phyloP scores from a whole-genome alignment of 2,888 invertebrate genomes.

The Oscheius sp. region DNA sequence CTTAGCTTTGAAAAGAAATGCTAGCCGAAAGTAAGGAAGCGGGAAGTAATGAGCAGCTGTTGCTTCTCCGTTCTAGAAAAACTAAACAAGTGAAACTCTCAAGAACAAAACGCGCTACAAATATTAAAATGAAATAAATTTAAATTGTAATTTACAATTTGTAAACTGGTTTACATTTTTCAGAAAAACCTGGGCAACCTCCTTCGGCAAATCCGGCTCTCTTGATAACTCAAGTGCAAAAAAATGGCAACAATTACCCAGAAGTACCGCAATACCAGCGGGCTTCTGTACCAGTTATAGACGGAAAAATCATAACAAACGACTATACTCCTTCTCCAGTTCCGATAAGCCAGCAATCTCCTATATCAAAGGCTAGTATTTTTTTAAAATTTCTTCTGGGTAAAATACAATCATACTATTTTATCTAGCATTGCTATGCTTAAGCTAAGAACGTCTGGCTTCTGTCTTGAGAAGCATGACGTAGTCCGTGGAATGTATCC shows the following conservation, averaged over 20 bases:
- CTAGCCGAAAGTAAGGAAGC: background rate
- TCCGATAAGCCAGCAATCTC: background rate
- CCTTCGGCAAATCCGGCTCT: conserved; percentile 9
- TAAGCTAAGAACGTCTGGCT: too few species aligned
- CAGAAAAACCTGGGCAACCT: conserved; percentile 15
- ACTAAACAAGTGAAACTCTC: too few species aligned
- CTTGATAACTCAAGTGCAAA: conserved; percentile 28
- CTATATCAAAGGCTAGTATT: conserved; percentile 5
- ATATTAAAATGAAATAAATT: background rate
- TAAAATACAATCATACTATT: too few species aligned
- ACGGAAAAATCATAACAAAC: background rate
- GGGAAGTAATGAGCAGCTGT: background rate
- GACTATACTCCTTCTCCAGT: conserved; percentile 18
- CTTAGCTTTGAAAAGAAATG: too few species aligned
- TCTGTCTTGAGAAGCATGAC: too few species aligned
- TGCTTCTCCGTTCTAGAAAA: background rate
- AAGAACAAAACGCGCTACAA: background rate
- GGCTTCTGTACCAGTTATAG: background rate
- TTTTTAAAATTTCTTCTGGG: too few species aligned
- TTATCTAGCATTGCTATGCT: too few species aligned
- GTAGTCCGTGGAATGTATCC: too few species aligned
- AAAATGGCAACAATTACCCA: conserved; percentile 21
- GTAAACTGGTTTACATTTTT: background rate
- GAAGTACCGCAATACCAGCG: conserved; percentile 11
- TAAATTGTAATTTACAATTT: background rate